A percentile compares a stretch with the other conserved stretches of the same genome.
Evolutionary conservation across 2,113 vertebrate genomes (phyloP).

Genomic region (Hydrochoerus hydrochaeris): DNA sequence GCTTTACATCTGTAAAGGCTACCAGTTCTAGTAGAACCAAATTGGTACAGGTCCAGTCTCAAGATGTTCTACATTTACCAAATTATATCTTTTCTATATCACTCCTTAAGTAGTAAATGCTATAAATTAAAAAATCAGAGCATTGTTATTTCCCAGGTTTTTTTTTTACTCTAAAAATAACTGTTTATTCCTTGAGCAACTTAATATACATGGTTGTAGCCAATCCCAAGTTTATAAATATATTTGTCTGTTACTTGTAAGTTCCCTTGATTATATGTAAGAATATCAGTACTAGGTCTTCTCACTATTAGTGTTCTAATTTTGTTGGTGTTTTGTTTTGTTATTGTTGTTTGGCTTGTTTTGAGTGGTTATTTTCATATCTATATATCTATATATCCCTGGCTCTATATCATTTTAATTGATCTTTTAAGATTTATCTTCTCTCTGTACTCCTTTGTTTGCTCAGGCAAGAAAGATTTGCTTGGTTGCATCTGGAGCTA

Average conservation of each 20-base stretch:
- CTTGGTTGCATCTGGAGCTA: neutral
- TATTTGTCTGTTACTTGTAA: neutral
- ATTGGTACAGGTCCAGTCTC: neutral
- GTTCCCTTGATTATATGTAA: neutral
- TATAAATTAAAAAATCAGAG: slow-evolving; percentile 1
- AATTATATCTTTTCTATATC: neutral
- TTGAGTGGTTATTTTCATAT: neutral
- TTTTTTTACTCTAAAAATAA: neutral
- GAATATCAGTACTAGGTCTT: neutral
- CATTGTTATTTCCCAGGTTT: neutral
- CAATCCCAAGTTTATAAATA: neutral
- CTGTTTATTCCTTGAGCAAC: neutral
- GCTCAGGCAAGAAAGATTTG: neutral
- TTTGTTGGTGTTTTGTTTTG: neutral
- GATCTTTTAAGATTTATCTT: neutral
- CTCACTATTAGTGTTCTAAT: neutral
- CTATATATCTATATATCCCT: neutral
- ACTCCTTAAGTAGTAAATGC: neutral
- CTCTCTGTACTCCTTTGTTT: neutral
- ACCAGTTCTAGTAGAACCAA: neutral
- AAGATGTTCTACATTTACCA: neutral
- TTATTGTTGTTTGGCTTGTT: neutral
- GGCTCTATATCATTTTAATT: slow-evolving; percentile 19
- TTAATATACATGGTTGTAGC: neutral
- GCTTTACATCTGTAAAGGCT: neutral